A percentile compares a stretch with the other conserved stretches of the same genome.
These are phyloP conservation scores for Eupristina koningsbergeri DNA, from an alignment of 1,140 invertebrate genomes.

Conservation along the genomic window DNA sequence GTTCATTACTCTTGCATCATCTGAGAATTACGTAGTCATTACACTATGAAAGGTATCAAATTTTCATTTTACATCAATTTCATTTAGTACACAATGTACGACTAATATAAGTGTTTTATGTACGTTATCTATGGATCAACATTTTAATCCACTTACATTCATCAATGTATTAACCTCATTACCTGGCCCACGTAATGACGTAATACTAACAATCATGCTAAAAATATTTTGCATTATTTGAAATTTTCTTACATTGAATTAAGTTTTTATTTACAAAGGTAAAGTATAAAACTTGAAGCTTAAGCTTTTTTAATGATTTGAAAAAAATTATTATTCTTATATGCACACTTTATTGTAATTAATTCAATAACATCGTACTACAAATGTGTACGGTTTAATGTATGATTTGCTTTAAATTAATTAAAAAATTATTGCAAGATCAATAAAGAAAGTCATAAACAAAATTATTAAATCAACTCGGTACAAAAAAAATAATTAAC, in stretches of 20 bases:
- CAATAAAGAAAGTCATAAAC: background rate
- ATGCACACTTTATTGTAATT: too few relatives aligned
- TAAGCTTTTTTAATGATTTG: background rate
- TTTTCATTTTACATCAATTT: constrained; percentile 27
- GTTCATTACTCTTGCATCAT: constrained; percentile 4
- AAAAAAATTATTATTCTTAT: background rate
- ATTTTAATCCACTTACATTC: constrained; percentile 34
- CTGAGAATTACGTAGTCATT: background rate
- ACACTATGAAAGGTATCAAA: constrained; percentile 1
- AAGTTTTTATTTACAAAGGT: constrained; percentile 8
- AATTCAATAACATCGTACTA: background rate
- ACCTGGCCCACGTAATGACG: constrained; percentile 6
- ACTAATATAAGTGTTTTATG: constrained; percentile 32
- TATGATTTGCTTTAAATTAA: background rate
- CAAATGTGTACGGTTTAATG: background rate
- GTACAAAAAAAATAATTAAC: too few relatives aligned
- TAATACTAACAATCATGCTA: constrained; percentile 41
- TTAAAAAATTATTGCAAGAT: background rate
- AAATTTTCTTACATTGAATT: background rate
- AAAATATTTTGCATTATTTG: constrained; percentile 29
- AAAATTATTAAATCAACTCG: background rate
- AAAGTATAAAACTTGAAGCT: constrained; percentile 4
- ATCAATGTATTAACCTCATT: constrained; percentile 17
- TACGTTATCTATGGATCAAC: constrained; percentile 14
- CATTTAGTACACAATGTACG: background rate